Conservation (phyloP, 2,888 invertebrate genomes). For the Dastarcus helophoroides region DNA sequence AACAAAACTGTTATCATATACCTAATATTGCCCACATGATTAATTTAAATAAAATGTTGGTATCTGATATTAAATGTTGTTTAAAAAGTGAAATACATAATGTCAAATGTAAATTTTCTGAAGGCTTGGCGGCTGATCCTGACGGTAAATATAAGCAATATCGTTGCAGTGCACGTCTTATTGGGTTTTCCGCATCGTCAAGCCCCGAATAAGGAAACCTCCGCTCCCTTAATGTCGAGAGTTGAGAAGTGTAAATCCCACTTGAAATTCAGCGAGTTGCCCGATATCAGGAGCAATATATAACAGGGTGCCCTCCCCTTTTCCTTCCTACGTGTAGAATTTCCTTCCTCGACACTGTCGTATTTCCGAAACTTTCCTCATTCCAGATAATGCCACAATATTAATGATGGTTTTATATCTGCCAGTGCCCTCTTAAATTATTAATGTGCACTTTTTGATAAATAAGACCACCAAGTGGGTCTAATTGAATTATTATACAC, state of each 20-base stretch:
- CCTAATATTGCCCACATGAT: too few species aligned
- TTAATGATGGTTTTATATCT: slow-evolving; percentile 30
- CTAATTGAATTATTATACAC: too few species aligned
- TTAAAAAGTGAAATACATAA: too few species aligned
- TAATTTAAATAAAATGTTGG: too few species aligned
- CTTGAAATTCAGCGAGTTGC: slow-evolving; percentile 14
- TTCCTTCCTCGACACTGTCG: slow-evolving; percentile 29
- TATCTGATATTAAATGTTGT: too few species aligned
- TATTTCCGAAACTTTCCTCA: slow-evolving; percentile 28
- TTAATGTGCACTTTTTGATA: too few species aligned
- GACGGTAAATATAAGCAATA: slow-evolving; percentile 13
- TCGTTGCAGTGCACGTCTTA: slow-evolving; percentile 3
- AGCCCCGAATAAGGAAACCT: slow-evolving; percentile 11
- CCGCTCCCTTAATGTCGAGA: slow-evolving; percentile 4
- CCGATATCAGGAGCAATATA: slow-evolving; percentile 29
- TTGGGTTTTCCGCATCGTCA: too few species aligned
- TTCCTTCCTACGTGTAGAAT: slow-evolving; percentile 28
- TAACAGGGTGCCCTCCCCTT: slow-evolving; percentile 25
- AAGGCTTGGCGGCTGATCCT: too few species aligned
- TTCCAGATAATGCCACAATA: slow-evolving; percentile 28
- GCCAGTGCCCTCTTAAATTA: too few species aligned
- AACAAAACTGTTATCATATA: too few species aligned
- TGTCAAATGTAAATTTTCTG: too few species aligned
- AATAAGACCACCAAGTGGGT: too few species aligned
- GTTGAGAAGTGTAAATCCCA: slow-evolving; percentile 11